Percentiles rank a stretch among this genome's conserved stretches.
Evolutionary conservation across 2,113 vertebrate species (phyloP).

Genomic region (Cyanocitta stelleri): DNA sequence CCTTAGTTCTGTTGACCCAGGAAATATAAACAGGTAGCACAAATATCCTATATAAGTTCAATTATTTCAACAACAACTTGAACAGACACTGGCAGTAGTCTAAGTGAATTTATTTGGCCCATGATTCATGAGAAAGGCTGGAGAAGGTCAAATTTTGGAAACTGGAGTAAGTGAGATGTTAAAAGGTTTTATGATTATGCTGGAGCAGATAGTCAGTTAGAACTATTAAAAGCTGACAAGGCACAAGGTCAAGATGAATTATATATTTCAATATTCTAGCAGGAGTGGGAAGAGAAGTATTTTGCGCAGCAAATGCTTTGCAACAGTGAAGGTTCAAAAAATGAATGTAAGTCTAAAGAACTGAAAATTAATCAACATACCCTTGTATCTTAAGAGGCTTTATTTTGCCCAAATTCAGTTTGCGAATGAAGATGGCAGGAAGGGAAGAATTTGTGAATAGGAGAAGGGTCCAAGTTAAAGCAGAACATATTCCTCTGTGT

Average conservation of each 20-base stretch:
- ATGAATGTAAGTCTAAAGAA: not conserved
- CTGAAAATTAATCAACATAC: not conserved
- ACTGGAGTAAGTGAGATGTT: constrained; percentile 7
- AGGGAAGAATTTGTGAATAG: not conserved
- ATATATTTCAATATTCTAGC: not conserved
- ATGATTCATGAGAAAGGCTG: not conserved
- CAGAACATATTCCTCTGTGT: not conserved
- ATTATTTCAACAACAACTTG: not conserved
- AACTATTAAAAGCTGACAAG: constrained; percentile 27
- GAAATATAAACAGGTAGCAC: not conserved
- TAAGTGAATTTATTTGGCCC: not conserved
- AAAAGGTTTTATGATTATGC: constrained; percentile 21
- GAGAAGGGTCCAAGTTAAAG: not conserved
- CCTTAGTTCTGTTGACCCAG: not conserved
- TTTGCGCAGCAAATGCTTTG: not conserved
- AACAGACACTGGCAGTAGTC: not conserved
- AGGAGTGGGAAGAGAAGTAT: not conserved
- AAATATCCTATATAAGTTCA: not conserved
- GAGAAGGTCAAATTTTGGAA: constrained; percentile 24
- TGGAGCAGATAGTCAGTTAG: not conserved
- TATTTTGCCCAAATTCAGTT: not conserved
- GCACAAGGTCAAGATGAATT: not conserved
- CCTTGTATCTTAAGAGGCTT: not conserved
- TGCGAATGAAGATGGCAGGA: not conserved
- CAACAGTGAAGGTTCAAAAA: not conserved